Base-by-base conservation (phyloP, 2,888 invertebrate species). In the Drosophila paramelanica region DNA sequence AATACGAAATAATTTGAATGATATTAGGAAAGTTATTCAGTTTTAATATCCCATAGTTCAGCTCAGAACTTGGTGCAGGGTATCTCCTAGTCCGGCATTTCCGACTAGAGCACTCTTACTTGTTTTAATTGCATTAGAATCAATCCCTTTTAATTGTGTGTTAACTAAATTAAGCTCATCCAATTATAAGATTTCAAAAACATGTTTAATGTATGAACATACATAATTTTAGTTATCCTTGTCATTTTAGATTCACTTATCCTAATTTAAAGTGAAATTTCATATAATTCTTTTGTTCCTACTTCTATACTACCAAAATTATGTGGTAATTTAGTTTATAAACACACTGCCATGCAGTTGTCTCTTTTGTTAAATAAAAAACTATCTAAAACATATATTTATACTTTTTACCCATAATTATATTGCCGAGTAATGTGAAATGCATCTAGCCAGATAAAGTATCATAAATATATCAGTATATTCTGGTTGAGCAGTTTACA, bases 241-340 rank as follows among this genome's bases (percentile, higher is more conserved):
- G n/a, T 31, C 31, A 31, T 46, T 41, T 8, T 25, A 41, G 52
- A 25, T 10, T n/a, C n/a, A 46, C n/a, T 20, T 27, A 27, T 20
- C 23, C 5, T 55, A 11, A 45, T 14, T 8, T n/a, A 14, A 27
- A 47, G 17, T 47, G 14, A 57, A 47, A 47, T 8, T 57, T 23
- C n/a, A 20, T 31, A 20, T 8, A 41, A 6, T 27, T 20, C n/a
- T 41, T 57, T 47, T 49, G 57, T 57, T 57, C 57, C 57, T 57
- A 57, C 27, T 49, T 39, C 31, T 33, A n/a, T 13, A 17, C n/a
- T 53, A 42, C 41, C 41, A 53, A 20, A 31, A 17, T 41, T 6
- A 42, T 14, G 27, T 27, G 31, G 20, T 43, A 20, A 27, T 43
- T 42, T 53, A 43, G 55, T 43, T n/a, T 45, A 33, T 20, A 43